These are phyloP conservation scores for Pseudococcus jackbeardsleyi DNA, from an alignment of 2,888 invertebrate species.

Conservation along the genomic window DNA sequence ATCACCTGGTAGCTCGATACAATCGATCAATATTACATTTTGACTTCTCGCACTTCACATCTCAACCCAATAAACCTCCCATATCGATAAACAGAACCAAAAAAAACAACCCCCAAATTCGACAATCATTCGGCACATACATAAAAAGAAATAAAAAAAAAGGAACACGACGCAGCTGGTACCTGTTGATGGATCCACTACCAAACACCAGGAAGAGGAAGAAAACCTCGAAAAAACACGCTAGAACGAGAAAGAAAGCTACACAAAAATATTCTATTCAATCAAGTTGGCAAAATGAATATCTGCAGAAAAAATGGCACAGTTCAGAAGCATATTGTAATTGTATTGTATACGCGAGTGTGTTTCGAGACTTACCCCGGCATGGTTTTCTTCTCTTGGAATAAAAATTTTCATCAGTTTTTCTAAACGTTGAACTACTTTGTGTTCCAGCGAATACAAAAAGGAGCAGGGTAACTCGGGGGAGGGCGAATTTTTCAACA, in stretches of 20 bases:
- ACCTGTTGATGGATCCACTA: neutral
- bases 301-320: neutral
- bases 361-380: neutral
- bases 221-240: neutral
- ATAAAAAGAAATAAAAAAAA: neutral
- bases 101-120: neutral
- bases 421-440: neutral
- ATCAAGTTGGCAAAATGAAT: slow-evolving; percentile 37
- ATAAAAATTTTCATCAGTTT: slow-evolving; percentile 36
- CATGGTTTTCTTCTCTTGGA: neutral
- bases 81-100: neutral
- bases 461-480: neutral
- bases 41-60: no score
- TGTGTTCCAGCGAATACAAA: neutral
- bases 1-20: no score
- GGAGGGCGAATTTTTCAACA: neutral
- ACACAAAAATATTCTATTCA: slow-evolving; percentile 35
- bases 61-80: neutral
- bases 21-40: no score
- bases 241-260: neutral
- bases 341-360: neutral
- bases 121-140: neutral
- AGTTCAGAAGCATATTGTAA: slow-evolving; percentile 29
- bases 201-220: neutral
- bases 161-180: neutral